phyloP scores from a whole-genome alignment of 92 coral and sea anemone species.

The Nematostella vectensis region DNA sequence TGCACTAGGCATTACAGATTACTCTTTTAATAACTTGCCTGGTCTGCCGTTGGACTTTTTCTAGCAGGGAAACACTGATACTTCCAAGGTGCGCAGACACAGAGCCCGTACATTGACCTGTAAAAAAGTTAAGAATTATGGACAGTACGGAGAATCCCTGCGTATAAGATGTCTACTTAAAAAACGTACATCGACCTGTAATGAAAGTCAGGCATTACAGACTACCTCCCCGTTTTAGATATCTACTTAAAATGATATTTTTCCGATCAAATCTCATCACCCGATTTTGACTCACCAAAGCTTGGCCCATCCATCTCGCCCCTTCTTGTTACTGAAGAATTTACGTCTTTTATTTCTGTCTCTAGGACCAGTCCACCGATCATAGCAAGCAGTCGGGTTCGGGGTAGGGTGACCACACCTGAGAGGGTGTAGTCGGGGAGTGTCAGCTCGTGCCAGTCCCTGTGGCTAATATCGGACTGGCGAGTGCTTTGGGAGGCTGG shows the following conservation, averaged over 20 bases:
- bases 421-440: constrained; percentile 58
- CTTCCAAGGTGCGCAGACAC: constrained; percentile 72
- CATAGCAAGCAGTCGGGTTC: constrained; percentile 74
- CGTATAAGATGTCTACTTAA: too few relatives aligned
- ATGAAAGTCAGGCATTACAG: too few relatives aligned
- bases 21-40: constrained; percentile 32
- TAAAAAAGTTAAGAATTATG: background rate
- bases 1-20: too few relatives aligned
- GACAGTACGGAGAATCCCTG: too few relatives aligned
- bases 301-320: constrained; percentile 44
- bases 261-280: too few relatives aligned
- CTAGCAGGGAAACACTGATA: constrained; percentile 56
- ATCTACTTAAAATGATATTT: too few relatives aligned
- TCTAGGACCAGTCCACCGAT: constrained; percentile 86
- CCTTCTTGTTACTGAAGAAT: constrained; percentile 49
- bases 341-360: constrained; percentile 76
- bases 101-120: constrained; percentile 54
- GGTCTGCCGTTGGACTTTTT: constrained; percentile 45
- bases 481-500: constrained; percentile 36
- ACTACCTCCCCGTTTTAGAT: too few relatives aligned
- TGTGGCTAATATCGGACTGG: constrained; percentile 48
- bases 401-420: constrained; percentile 72
- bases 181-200: too few relatives aligned
- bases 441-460: constrained; percentile 43
- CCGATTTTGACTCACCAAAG: background rate